phyloP scores from a whole-genome alignment of 2,113 vertebrate species.

The Protobothrops flavoviridis region DNA sequence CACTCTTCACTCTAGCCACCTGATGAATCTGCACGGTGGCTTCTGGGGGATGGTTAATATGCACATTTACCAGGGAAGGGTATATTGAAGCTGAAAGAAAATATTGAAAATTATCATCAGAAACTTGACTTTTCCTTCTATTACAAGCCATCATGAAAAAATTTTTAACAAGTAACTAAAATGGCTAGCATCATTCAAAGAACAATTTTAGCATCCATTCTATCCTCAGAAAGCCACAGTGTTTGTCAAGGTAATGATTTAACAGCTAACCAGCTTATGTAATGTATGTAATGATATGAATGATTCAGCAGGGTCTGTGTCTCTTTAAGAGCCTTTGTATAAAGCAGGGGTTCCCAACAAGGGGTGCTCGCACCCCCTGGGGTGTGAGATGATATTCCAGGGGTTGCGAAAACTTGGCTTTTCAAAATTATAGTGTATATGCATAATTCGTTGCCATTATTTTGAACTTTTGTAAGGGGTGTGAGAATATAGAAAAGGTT shows the following conservation, averaged over 20 bases:
- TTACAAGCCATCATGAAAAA: neutral
- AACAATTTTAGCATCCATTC: neutral
- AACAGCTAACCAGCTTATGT: no score
- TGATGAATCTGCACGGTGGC: constrained; percentile 92
- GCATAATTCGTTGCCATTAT: no score
- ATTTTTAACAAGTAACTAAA: neutral
- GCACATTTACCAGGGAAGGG: constrained; percentile 87
- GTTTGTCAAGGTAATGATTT: neutral
- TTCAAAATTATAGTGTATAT: no score
- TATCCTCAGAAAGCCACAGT: neutral
- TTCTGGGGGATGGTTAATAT: constrained; percentile 89
- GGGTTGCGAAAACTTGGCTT: no score
- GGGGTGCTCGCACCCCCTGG: no score
- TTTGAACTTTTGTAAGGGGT: no score
- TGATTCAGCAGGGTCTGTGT: no score
- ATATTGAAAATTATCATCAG: constrained; percentile 4
- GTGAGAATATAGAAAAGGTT: no score
- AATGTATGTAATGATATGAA: no score
- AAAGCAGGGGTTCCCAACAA: no score
- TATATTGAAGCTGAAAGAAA: constrained; percentile 71
- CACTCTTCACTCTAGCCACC: constrained; percentile 82
- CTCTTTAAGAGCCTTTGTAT: no score
- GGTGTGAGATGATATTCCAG: no score
- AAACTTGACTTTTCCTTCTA: neutral
- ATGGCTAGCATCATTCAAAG: neutral